A percentile compares a stretch with the other conserved stretches of the same genome.
These are phyloP conservation scores for Baccha elongata DNA, from an alignment of 2,888 invertebrate species.

Conservation along the genomic window DNA sequence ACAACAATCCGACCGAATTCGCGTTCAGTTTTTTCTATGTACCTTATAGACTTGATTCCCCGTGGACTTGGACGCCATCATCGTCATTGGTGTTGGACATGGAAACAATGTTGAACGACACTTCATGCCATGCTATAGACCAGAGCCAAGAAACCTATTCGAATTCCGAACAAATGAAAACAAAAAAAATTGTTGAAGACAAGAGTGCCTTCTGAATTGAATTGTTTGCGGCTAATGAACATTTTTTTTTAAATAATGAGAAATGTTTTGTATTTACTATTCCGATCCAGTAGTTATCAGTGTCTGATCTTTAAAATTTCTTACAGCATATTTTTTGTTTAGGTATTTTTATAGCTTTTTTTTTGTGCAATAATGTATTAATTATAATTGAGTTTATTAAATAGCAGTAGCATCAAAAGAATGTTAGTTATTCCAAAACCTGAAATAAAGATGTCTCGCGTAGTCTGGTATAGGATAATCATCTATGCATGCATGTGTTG, in stretches of 20 bases:
- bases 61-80: conserved; percentile 19
- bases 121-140: conserved; percentile 34
- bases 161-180: conserved; percentile 7
- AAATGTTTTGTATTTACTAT: no score
- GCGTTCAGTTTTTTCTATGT: conserved; percentile 61
- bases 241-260: no score
- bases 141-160: not conserved
- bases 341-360: no score
- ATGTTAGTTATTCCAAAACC: no score
- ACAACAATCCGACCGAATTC: conserved; percentile 58
- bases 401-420: not conserved
- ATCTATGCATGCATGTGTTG: no score
- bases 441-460: no score
- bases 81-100: conserved; percentile 42
- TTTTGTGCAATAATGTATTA: no score
- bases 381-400: conserved; percentile 7
- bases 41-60: conserved; percentile 50
- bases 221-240: conserved; percentile 64
- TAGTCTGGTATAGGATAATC: no score
- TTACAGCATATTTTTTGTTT: no score
- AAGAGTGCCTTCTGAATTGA: conserved; percentile 48
- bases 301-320: no score
- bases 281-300: no score
- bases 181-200: conserved; percentile 2
- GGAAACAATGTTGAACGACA: conserved; percentile 16